Conservation (phyloP, 2,888 invertebrate species). For the Drosophila borborema region DNA sequence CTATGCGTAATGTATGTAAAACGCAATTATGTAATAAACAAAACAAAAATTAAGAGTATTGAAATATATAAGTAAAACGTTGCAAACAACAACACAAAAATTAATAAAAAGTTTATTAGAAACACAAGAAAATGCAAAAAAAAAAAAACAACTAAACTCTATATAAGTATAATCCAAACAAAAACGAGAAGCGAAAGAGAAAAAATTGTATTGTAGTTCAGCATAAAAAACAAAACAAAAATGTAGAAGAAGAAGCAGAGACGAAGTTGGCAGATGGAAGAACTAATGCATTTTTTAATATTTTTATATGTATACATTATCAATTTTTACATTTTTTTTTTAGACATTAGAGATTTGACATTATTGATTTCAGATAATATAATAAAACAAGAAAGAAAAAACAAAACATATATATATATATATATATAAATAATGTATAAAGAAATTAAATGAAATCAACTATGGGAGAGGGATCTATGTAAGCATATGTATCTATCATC, state of each 20-base stretch:
- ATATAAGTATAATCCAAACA: slow-evolving; percentile 63
- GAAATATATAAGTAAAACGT: slow-evolving; percentile 65
- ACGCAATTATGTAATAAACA: slow-evolving; percentile 60
- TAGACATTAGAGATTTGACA: slow-evolving; percentile 83
- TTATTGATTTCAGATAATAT: slow-evolving; percentile 84
- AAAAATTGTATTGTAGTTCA: slow-evolving; percentile 81
- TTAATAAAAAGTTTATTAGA: slow-evolving; percentile 6
- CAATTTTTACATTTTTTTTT: slow-evolving; percentile 83
- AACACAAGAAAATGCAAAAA: slow-evolving; percentile 14
- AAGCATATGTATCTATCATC: background rate
- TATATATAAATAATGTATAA: slow-evolving; percentile 26
- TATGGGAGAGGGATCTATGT: background rate
- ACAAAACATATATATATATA: slow-evolving; percentile 61
- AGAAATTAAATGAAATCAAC: background rate
- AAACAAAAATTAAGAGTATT: slow-evolving; percentile 60
- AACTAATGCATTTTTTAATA: slow-evolving; percentile 84
- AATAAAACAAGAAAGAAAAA: slow-evolving; percentile 65
- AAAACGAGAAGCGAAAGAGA: slow-evolving; percentile 40
- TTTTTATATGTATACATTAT: slow-evolving; percentile 84
- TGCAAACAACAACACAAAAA: slow-evolving; percentile 42
- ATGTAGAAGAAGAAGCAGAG: slow-evolving; percentile 36
- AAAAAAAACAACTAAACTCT: slow-evolving; percentile 13
- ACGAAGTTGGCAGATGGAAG: slow-evolving; percentile 4
- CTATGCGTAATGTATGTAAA: slow-evolving; percentile 48
- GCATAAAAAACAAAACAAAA: slow-evolving; percentile 50